phyloP scores from a whole-genome alignment of 1,140 invertebrate species.

The Propsilocerus akamusi region DNA sequence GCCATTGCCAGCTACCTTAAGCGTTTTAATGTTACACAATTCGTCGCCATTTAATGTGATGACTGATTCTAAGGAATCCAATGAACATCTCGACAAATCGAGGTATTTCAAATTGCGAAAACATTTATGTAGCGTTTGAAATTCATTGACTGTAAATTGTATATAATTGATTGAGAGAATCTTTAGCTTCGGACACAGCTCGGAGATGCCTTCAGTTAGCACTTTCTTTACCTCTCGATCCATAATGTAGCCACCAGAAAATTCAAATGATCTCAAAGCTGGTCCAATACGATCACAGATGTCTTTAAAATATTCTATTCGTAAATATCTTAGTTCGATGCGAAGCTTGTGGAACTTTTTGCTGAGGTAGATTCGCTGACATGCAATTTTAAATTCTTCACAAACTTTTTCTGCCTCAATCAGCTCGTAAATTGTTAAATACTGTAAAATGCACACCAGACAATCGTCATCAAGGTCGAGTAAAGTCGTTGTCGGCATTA shows the following conservation, averaged over 20 bases:
- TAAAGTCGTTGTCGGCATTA: no score
- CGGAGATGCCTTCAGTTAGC: background rate
- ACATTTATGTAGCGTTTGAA: background rate
- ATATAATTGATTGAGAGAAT: background rate
- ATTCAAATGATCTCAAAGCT: background rate
- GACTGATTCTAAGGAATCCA: background rate
- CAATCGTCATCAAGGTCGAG: background rate
- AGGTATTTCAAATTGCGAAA: background rate
- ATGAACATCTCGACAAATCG: background rate
- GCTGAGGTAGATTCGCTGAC: background rate
- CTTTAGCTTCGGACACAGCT: background rate
- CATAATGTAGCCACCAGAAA: background rate
- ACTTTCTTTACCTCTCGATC: background rate
- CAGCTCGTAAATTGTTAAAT: background rate
- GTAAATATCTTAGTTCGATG: background rate
- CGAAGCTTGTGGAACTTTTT: background rate
- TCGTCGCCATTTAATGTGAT: background rate
- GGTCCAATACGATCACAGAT: background rate
- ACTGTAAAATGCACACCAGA: background rate
- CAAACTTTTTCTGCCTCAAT: background rate
- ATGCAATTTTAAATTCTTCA: background rate
- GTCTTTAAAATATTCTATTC: background rate
- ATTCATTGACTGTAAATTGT: background rate
- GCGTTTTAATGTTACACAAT: background rate
- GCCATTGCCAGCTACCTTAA: background rate